These are phyloP conservation scores for Melieria omissa DNA, from an alignment of 2,888 invertebrate species.

Conservation along the genomic window DNA sequence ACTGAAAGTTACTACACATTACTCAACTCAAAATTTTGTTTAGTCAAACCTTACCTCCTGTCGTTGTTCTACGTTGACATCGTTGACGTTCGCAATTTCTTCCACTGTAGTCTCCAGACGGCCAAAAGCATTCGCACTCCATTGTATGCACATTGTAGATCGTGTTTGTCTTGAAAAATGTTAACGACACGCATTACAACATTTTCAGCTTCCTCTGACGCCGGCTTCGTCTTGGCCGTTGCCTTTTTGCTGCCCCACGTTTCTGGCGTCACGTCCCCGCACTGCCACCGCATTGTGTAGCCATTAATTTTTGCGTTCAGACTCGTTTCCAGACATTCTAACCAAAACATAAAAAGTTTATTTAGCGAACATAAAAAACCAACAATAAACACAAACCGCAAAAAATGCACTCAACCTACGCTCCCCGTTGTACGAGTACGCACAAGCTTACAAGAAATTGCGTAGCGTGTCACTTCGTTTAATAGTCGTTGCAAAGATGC, in stretches of 20 bases:
- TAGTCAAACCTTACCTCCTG: too few relatives aligned
- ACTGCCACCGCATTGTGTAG: too few relatives aligned
- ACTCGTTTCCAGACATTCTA: background rate
- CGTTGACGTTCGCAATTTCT: too few relatives aligned
- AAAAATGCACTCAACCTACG: conserved; percentile 16
- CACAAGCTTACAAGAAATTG: conserved; percentile 39
- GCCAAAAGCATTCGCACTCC: background rate
- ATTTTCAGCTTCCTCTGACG: conserved; percentile 31
- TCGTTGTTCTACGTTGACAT: too few relatives aligned
- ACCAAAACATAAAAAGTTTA: background rate
- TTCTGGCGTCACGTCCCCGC: too few relatives aligned
- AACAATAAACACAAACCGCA: background rate
- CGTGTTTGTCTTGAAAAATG: conserved; percentile 40
- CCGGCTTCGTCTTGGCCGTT: background rate
- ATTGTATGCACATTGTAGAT: background rate
- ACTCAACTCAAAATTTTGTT: too few relatives aligned
- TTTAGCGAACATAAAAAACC: background rate
- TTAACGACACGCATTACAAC: conserved; percentile 48
- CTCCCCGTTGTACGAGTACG: conserved; percentile 22
- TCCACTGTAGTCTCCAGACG: background rate
- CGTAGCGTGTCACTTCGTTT: conserved; percentile 51
- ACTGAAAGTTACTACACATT: too few relatives aligned
- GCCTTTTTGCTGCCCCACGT: too few relatives aligned
- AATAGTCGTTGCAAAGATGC: conserved; percentile 32
- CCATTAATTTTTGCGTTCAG: too few relatives aligned